These are phyloP conservation scores for Salminus brasiliensis DNA, from an alignment of 2,113 vertebrate genomes.

Conservation along the genomic window DNA sequence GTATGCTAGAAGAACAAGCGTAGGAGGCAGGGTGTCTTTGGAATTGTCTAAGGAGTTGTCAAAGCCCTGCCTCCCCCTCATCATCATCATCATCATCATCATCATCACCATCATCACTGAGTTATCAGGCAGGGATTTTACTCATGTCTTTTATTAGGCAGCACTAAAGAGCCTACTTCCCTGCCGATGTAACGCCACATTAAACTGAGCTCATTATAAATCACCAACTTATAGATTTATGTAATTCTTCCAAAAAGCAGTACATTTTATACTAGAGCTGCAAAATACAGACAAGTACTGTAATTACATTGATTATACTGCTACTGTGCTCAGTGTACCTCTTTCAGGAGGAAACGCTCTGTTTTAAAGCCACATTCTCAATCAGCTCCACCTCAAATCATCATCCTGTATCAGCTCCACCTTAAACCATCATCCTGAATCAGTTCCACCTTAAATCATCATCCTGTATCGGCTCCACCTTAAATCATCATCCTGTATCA, in stretches of 20 bases:
- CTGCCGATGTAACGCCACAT: background rate
- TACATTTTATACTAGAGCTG: background rate
- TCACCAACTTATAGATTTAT: background rate
- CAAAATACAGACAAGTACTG: too few species aligned
- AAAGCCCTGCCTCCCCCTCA: slow-evolving; percentile 4
- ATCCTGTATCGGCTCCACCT: too few species aligned
- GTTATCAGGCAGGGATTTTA: background rate
- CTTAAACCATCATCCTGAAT: too few species aligned
- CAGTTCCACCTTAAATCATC: too few species aligned
- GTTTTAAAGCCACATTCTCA: too few species aligned
- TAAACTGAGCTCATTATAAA: background rate
- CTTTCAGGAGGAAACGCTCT: too few species aligned
- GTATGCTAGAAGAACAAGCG: background rate
- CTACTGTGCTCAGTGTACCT: too few species aligned
- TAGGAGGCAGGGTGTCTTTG: background rate
- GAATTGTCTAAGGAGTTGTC: background rate
- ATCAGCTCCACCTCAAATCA: too few species aligned
- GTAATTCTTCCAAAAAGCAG: background rate
- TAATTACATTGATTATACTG: too few species aligned
- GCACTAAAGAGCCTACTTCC: background rate
- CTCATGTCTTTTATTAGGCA: background rate
- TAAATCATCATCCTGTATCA: too few species aligned
- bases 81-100: background rate
- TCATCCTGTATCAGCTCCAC: too few species aligned
- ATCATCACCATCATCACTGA: slow-evolving; percentile 1